Conservation (phyloP, 1,140 invertebrate genomes). For the Scaptomyza pallida region DNA sequence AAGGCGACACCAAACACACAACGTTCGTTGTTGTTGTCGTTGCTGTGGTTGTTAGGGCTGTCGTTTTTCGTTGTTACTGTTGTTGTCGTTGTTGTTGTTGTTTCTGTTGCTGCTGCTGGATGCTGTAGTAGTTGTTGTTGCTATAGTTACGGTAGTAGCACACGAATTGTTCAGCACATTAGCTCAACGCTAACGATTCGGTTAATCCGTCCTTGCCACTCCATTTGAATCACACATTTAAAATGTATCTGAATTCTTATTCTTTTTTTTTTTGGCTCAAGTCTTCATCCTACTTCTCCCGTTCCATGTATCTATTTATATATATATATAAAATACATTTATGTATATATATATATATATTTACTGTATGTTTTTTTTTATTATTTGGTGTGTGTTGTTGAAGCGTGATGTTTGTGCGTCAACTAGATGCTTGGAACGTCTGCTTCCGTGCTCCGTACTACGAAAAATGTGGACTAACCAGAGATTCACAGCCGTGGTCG, state of each 20-base stretch:
- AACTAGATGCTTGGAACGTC: constrained; percentile 35
- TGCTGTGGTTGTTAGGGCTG: not conserved
- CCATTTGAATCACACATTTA: not conserved
- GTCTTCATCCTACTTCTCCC: constrained; percentile 11
- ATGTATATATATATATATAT: too few relatives aligned
- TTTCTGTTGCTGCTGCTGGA: not conserved
- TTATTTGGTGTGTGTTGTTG: constrained; percentile 1
- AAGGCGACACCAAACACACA: not conserved
- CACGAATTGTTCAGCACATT: too few relatives aligned
- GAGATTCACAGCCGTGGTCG: constrained; percentile 42
- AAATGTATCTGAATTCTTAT: constrained; percentile 2
- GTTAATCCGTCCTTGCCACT: not conserved
- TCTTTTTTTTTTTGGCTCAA: constrained; percentile 11
- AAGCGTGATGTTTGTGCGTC: constrained; percentile 34
- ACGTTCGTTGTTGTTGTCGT: not conserved
- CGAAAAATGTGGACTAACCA: constrained; percentile 45
- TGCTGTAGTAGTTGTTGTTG: not conserved
- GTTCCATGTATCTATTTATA: constrained; percentile 9
- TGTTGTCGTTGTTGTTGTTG: not conserved
- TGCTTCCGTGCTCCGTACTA: constrained; percentile 45
- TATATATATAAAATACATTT: constrained; percentile 6
- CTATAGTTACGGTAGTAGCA: not conserved
- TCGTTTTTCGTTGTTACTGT: not conserved
- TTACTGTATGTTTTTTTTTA: not conserved
- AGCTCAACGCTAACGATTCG: too few relatives aligned